Base-by-base conservation (phyloP, 64 coral and sea anemone species). In the Montipora cactus region DNA sequence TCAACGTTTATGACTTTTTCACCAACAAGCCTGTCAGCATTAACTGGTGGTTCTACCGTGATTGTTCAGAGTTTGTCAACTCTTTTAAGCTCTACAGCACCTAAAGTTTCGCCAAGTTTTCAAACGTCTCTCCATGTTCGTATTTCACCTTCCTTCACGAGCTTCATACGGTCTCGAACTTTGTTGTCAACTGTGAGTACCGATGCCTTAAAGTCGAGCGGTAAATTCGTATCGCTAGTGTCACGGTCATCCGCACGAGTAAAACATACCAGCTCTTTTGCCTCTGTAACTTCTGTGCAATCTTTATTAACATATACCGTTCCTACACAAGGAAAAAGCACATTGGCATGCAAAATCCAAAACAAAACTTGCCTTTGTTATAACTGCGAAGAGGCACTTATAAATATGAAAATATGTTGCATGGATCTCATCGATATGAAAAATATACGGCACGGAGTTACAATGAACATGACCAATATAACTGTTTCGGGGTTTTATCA, bases 331-430 rank as follows among this genome's bases (percentile, higher is more conserved):
- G 66, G 49, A 7, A 51, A 71, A 50, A 4, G 15, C 50, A 4
- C 66, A 49, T 71, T 86, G 25, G 20, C 64, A 76, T 89, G 93
- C 74, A 77, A 83, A 67, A 44, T 74, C 52, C 79, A 74, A 22
- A 72, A 89, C 62, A 19, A 67, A 25, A 77, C 68, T 5, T 96
- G 95, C 47, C 47, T 94, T 91, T 98, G 96, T 77, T 94, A 82
- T 86, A 98, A 98, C 78, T 98, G 96, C 69, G 45, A 91, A 1
- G 77, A 74, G 74, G 81, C 80, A 25, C 87, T 14, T 53, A 82
- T 79, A 13, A 70, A 76, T 78, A 68, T 47, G 18, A 51, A 84
- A 74, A 87, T 81, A 59, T 95, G 96, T 81, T 98, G 96, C 80
- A 92, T 47, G 59, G 89, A 98, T 77, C 18, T 76, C 14, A 45